Base-by-base conservation (phyloP, 2,888 invertebrate species). In the Mamestra brassicae region DNA sequence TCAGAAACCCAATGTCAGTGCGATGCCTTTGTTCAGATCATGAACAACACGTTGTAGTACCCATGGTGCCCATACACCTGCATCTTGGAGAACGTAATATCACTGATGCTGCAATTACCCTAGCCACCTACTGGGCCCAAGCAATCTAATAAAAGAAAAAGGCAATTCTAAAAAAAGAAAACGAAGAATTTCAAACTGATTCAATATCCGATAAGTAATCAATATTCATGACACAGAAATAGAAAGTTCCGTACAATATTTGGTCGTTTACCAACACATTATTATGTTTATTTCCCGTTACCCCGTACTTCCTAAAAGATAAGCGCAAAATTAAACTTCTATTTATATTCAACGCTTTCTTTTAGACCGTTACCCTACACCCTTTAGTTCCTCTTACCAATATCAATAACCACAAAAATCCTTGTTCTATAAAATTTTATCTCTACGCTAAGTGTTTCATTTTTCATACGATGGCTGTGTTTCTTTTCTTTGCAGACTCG, bases 401-500 rank as follows among this genome's bases (percentile, higher is more conserved):
- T 85, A 85, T 80, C 85, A 85, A 80, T 85, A 85, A 80, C 80
- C 78, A 73, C 76, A 66, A 74, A 84, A 87, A 80, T 82, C 80
- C 72, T 45, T 69, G 62, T 72, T 55, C 68, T 73, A 85, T 85
- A 87, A 87, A 87, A 87, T 78, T 80, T 85, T 85, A 87, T 63
- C 62, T 61, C 1, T 34, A 50, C 64, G 65, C 71, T 70, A 84
- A 78, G 73, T 84, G 66, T 86, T 81, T 84, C 72, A 81, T 79
- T 74, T 76, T 72, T 69, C 70, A 76, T 62, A 81, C 73, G 65
- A 78, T 71, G 76, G 72, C 76, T 73, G 57, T 72, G 17, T 67
- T 26, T 15, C 52, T 11, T 73, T 50, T 69, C 62, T 66, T 55
- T 58, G 38, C 38, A 47, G 26, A 67, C 61, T 65, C 60, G 52